Evolutionary conservation across 2,888 invertebrate genomes (phyloP).

Genomic region (Odontocolon sp.): DNA sequence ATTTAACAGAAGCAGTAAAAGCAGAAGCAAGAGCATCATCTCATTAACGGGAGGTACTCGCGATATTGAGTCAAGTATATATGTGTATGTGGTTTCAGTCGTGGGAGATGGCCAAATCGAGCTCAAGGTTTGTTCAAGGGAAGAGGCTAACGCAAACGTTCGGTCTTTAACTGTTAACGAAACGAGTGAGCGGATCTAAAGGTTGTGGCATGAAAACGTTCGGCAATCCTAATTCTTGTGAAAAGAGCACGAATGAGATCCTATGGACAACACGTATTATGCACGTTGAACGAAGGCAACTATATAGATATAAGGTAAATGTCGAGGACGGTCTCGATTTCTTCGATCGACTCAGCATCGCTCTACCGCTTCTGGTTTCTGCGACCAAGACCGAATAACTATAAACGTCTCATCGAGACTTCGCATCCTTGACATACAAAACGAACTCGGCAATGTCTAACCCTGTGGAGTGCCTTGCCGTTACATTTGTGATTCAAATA

Average conservation of each 20-base stretch:
- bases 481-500: slow-evolving; percentile 70
- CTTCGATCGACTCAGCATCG: slow-evolving; percentile 21
- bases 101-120: slow-evolving; percentile 50
- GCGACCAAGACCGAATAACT: slow-evolving; percentile 32
- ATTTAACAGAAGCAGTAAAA: slow-evolving; percentile 28
- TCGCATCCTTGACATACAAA: slow-evolving; percentile 71
- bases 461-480: slow-evolving; percentile 36
- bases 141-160: slow-evolving; percentile 30
- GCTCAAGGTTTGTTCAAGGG: slow-evolving; percentile 60
- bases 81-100: slow-evolving; percentile 27
- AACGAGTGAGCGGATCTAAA: slow-evolving; percentile 31
- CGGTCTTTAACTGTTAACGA: slow-evolving; percentile 28
- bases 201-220: slow-evolving; percentile 32
- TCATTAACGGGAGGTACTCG: slow-evolving; percentile 52
- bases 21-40: slow-evolving; percentile 35
- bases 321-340: slow-evolving; percentile 24
- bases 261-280: background rate
- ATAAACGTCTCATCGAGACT: slow-evolving; percentile 46
- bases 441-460: slow-evolving; percentile 48
- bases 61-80: slow-evolving; percentile 36
- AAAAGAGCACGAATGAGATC: slow-evolving; percentile 4
- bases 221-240: slow-evolving; percentile 36
- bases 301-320: background rate
- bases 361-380: background rate
- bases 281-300: background rate